phyloP scores from a whole-genome alignment of 1,140 invertebrate genomes.

The Drosophila murphyi region DNA sequence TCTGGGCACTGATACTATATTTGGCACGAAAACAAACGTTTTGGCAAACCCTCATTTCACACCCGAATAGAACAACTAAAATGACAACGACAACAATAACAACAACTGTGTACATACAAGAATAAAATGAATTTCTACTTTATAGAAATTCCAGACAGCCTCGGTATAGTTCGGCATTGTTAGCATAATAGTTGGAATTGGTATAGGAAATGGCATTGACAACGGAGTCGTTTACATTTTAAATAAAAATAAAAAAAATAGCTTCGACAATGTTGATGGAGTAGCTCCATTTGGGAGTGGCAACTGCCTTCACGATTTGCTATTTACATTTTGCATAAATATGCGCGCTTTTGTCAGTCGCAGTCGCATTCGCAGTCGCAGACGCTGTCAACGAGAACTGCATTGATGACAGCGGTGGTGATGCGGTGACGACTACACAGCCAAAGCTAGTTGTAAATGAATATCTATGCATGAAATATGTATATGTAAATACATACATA shows the following conservation, averaged over 20 bases:
- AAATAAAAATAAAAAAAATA: conserved; percentile 6
- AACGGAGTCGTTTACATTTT: conserved; percentile 64
- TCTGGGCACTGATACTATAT: conserved; percentile 56
- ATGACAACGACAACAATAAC: conserved; percentile 16
- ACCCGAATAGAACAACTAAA: conserved; percentile 8
- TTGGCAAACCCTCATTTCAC: conserved; percentile 13
- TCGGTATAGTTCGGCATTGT: conserved; percentile 48
- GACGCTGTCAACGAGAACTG: conserved; percentile 45
- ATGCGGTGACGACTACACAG: conserved; percentile 43
- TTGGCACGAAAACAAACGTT: conserved; percentile 63
- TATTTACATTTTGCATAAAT: conserved; percentile 78
- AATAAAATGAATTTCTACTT: conserved; percentile 53
- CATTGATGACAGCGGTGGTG: conserved; percentile 29
- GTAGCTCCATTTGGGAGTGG: conserved; percentile 62
- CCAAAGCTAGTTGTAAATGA: conserved; percentile 66
- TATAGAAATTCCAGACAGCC: conserved; percentile 65
- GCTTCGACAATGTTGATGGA: conserved; percentile 48
- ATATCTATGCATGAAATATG: conserved; percentile 33
- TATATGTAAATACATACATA: conserved; percentile 20
- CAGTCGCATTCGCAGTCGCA: conserved; percentile 43
- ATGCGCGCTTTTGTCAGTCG: conserved; percentile 64
- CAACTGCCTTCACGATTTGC: conserved; percentile 70
- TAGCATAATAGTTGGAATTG: conserved; percentile 46
- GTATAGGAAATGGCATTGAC: conserved; percentile 54
- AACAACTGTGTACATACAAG: not conserved